These are phyloP conservation scores for Lepeophtheirus nordmannii DNA, from an alignment of 2,888 invertebrate genomes.

Conservation along the genomic window DNA sequence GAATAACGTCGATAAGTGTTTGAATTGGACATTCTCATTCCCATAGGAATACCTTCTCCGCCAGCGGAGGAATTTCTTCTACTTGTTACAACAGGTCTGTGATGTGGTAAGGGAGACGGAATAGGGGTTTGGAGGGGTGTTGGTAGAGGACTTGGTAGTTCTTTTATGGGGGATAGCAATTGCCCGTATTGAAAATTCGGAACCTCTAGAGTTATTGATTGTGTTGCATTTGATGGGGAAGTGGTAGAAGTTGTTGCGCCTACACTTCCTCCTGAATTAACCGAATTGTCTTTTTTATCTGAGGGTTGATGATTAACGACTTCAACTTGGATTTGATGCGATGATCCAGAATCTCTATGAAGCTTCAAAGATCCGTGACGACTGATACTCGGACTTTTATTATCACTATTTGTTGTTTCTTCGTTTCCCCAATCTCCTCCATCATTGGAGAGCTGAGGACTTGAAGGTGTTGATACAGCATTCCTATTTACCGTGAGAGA, in stretches of 20 bases:
- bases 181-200: slow-evolving; percentile 50
- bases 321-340: slow-evolving; percentile 15
- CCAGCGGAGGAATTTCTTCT: slow-evolving; percentile 3
- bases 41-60: slow-evolving; percentile 6
- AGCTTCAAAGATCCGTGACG: background rate
- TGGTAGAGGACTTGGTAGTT: slow-evolving; percentile 50
- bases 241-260: background rate
- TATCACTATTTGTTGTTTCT: background rate
- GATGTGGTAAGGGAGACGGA: slow-evolving; percentile 50
- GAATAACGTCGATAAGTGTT: background rate
- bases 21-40: background rate
- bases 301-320: slow-evolving; percentile 9
- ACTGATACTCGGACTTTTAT: background rate
- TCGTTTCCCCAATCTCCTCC: slow-evolving; percentile 34
- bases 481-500: slow-evolving; percentile 20
- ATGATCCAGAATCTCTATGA: slow-evolving; percentile 4
- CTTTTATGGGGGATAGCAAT: slow-evolving; percentile 61
- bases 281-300: background rate
- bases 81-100: slow-evolving; percentile 31
- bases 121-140: slow-evolving; percentile 45
- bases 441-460: slow-evolving; percentile 56
- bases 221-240: slow-evolving; percentile 43
- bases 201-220: slow-evolving; percentile 59
- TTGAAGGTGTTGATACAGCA: slow-evolving; percentile 55
- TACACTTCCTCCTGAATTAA: background rate